Percentiles rank a stretch among this genome's conserved stretches.
phyloP scores from a whole-genome alignment of 2,797 vertebrate genomes.

The Meriones psammophilus region DNA sequence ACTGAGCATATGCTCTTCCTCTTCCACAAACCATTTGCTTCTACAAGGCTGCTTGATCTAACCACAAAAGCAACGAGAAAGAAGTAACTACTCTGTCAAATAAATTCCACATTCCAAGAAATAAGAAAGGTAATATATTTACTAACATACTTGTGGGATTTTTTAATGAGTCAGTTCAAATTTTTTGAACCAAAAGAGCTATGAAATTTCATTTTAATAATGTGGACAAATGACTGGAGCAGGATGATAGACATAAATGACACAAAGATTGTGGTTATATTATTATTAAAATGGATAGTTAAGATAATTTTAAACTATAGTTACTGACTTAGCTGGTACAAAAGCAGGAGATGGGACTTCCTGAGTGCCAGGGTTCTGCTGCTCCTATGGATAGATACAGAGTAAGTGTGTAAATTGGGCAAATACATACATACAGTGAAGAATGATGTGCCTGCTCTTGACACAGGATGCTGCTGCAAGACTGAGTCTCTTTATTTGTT shows the following conservation, averaged over 20 bases:
- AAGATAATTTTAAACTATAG: background rate
- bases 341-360: background rate
- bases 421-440: too few species aligned
- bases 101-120: background rate
- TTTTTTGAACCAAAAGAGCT: conserved; percentile 12
- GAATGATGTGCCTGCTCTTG: background rate
- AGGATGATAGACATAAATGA: conserved; percentile 41
- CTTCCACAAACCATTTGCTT: conserved; percentile 12
- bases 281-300: conserved; percentile 39
- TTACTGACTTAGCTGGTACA: background rate
- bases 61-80: background rate
- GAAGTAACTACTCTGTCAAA: background rate
- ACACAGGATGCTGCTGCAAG: background rate
- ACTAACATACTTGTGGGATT: background rate
- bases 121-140: background rate
- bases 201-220: conserved; percentile 44
- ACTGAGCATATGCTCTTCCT: background rate
- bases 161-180: background rate
- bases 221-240: background rate
- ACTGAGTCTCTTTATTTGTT: background rate
- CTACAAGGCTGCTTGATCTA: background rate
- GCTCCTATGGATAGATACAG: background rate
- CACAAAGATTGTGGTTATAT: background rate
- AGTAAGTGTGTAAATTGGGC: background rate
- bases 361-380: background rate